A percentile compares a stretch with the other conserved stretches of the same genome.
phyloP scores from a whole-genome alignment of 2,888 invertebrate species.

The Perithous albicinctus region DNA sequence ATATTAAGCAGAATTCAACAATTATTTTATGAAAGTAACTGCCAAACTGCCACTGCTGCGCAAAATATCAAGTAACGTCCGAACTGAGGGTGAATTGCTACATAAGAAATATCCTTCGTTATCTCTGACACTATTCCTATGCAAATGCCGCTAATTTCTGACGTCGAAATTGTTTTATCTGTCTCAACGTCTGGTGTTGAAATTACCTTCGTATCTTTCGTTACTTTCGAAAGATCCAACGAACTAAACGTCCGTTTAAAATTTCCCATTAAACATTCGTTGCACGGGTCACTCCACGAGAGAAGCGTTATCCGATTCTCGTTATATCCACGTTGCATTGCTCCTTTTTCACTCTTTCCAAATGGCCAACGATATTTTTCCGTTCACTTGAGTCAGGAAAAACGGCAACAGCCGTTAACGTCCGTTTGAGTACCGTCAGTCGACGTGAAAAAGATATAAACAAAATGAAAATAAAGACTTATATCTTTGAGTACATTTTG shows the following conservation, averaged over 20 bases:
- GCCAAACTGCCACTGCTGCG: too few species aligned
- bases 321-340: slow-evolving; percentile 33
- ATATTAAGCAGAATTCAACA: not conserved
- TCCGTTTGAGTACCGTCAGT: slow-evolving; percentile 34
- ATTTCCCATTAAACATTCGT: slow-evolving; percentile 51
- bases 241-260: slow-evolving; percentile 7
- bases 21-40: not conserved
- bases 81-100: too few species aligned
- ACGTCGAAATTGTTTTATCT: too few species aligned
- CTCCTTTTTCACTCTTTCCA: slow-evolving; percentile 12
- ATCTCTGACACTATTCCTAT: slow-evolving; percentile 1
- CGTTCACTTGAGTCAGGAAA: slow-evolving; percentile 8
- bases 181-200: too few species aligned
- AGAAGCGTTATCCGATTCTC: slow-evolving; percentile 56
- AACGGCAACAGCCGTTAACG: slow-evolving; percentile 60
- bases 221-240: not conserved
- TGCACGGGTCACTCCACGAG: slow-evolving; percentile 30
- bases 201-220: too few species aligned
- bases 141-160: not conserved
- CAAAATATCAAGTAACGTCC: too few species aligned
- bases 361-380: slow-evolving; percentile 14
- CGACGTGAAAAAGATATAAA: slow-evolving; percentile 17
- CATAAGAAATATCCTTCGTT: slow-evolving; percentile 28
- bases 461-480: slow-evolving; percentile 8
- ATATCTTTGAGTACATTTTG: slow-evolving; percentile 15